Conservation (phyloP, 2,797 vertebrate genomes). For the Ciconia nigra region DNA sequence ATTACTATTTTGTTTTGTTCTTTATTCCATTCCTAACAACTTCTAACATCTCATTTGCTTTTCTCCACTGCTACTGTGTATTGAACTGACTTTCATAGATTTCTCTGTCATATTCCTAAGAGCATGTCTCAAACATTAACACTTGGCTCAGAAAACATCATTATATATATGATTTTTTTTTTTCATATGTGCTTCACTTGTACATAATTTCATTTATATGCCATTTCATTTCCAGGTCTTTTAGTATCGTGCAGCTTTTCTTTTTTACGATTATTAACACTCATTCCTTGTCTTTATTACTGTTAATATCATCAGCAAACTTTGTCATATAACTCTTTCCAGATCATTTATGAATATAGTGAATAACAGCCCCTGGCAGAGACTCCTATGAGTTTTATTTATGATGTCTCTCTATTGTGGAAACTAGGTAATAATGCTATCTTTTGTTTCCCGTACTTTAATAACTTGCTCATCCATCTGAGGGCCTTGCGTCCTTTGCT, state of each 20-base stretch:
- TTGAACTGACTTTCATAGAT: not conserved
- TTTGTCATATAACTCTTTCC: not conserved
- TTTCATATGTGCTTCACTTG: not conserved
- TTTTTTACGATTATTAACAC: not conserved
- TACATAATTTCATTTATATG: not conserved
- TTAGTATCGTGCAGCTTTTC: not conserved
- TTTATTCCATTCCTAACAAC: not conserved
- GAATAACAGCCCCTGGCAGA: not conserved
- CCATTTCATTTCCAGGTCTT: not conserved
- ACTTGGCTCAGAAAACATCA: not conserved
- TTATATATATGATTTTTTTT: not conserved
- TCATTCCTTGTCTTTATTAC: not conserved
- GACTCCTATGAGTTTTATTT: not conserved
- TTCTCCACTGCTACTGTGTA: not conserved
- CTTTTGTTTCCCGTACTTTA: not conserved
- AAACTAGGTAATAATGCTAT: not conserved
- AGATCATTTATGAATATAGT: not conserved
- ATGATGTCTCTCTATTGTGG: not conserved
- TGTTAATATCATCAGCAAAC: not conserved
- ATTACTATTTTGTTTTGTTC: not conserved
- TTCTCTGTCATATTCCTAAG: not conserved
- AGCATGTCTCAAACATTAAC: not conserved
- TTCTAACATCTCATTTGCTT: not conserved
- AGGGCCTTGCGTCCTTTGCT: not conserved
- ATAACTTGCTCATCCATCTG: not conserved